Base-by-base conservation (phyloP, 2,113 vertebrate species). In the Cottus gobio region DNA sequence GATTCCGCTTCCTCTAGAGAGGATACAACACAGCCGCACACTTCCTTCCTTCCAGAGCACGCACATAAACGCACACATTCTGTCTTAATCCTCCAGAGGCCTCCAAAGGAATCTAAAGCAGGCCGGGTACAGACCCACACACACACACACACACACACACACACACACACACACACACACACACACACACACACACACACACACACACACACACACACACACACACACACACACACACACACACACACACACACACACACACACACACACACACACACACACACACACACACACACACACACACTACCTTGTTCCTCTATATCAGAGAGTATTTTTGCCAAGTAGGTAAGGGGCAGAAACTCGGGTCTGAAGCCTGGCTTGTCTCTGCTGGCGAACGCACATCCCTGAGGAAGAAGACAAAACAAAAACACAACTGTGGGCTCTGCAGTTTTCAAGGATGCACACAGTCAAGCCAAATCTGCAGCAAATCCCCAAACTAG, bases 341-440 rank as follows among this genome's bases (percentile, higher is more conserved):
- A 94, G 92, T 96, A 97, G 89, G 94, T 95, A 24, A 99, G 95
- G 72, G 98, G 97, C 83, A 99, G 93, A 92, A 99, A 99, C 62
- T 98, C 96, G 0, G 95, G 73, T 26, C 79, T 91, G 80, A 94
- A 89, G 0, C 94, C 71, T 0, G 89, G 77, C 73, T 92, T 95
- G 75, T 96, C 94, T 77, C 87, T 91, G 58, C 90, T 2, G 37
- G 87, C 85, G 71, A 90, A 90, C 72, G 46, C 78, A n/a, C 89
- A 85, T 80, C 90, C 91, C 97, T 98, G 91, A 89, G 92, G 87
- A 88, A 31, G 83, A 74, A 63, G 54, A 31, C 36, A 68, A 44
- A 28, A 56, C n/a, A 71, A 42, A 88, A 85, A 73, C 65, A 73
- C 46, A 74, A 64, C 18, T 37, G 18, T 85, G 36, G 60, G 52